Evolutionary conservation across 2,888 invertebrate species (phyloP).

Genomic region (Panorpa germanica): DNA sequence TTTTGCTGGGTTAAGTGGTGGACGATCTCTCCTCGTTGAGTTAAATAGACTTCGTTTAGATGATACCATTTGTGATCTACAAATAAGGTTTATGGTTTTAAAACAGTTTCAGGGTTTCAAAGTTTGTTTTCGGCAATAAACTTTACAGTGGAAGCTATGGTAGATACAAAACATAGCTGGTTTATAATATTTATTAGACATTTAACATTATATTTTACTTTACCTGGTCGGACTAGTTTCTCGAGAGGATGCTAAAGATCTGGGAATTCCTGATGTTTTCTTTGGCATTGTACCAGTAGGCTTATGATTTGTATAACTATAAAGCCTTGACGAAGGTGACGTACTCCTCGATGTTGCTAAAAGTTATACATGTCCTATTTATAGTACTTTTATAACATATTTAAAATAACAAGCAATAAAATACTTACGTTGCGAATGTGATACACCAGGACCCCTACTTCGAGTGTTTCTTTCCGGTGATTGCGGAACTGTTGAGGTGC

Average conservation of each 20-base stretch:
- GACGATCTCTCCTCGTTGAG: constrained; percentile 24
- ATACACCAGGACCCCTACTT: constrained; percentile 54
- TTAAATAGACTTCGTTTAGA: constrained; percentile 12
- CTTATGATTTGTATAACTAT: constrained; percentile 23
- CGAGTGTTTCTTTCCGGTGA: constrained; percentile 41
- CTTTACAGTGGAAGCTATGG: not conserved
- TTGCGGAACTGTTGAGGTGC: constrained; percentile 24
- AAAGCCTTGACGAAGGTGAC: constrained; percentile 75
- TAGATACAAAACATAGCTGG: not conserved
- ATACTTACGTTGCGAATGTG: constrained; percentile 81
- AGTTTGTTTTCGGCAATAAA: not conserved
- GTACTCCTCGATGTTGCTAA: constrained; percentile 83
- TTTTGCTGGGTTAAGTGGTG: constrained; percentile 31
- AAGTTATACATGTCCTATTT: constrained; percentile 12
- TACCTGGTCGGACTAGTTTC: constrained; percentile 45
- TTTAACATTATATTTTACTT: constrained; percentile 15
- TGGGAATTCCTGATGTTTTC: constrained; percentile 49
- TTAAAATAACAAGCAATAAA: constrained; percentile 9
- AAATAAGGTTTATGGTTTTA: not conserved
- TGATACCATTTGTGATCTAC: constrained; percentile 16
- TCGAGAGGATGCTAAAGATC: constrained; percentile 45
- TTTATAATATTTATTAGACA: constrained; percentile 3
- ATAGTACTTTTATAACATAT: constrained; percentile 10
- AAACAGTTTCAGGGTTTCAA: not conserved
- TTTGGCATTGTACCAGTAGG: constrained; percentile 34